These are phyloP conservation scores for Amphiura filiformis DNA, from an alignment of 35 echinoderm and acorn worm species.

Conservation along the genomic window DNA sequence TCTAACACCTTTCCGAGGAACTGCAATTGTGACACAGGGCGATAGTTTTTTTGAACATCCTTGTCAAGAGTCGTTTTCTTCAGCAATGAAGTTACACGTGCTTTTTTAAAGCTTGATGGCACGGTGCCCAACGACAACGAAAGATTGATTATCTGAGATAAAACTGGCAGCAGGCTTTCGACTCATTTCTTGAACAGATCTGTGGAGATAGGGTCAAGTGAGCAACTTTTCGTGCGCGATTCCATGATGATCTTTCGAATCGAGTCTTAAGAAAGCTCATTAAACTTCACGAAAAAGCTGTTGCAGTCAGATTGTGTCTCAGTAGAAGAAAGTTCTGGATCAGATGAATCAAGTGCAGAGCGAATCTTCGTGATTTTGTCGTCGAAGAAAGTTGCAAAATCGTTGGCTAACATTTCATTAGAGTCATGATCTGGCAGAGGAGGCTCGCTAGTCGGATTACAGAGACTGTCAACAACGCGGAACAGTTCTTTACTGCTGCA, in stretches of 20 bases:
- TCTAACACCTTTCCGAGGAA: conserved; percentile 61
- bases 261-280: not conserved
- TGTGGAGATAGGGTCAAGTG: conserved; percentile 32
- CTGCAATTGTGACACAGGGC: conserved; percentile 55
- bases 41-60: conserved; percentile 41
- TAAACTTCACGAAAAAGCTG: not conserved
- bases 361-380: conserved; percentile 30
- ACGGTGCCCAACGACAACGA: conserved; percentile 43
- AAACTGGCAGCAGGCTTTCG: conserved; percentile 38
- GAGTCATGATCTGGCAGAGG: conserved; percentile 15
- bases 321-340: not conserved
- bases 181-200: conserved; percentile 44
- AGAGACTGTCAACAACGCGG: conserved; percentile 1
- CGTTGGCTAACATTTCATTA: conserved; percentile 10
- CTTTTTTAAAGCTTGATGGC: conserved; percentile 22
- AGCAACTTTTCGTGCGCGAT: conserved; percentile 23
- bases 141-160: conserved; percentile 37
- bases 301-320: not conserved
- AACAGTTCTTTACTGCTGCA: conserved; percentile 33
- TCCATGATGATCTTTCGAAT: conserved; percentile 43
- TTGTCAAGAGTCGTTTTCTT: conserved; percentile 55
- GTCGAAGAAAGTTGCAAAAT: conserved; percentile 47
- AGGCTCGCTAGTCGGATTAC: not conserved
- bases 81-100: conserved; percentile 46
- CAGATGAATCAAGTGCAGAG: not conserved